Percentiles rank a stretch among this genome's conserved stretches.
These are phyloP conservation scores for Chloroclystis v-ata DNA, from an alignment of 2,888 invertebrate genomes.

Conservation along the genomic window DNA sequence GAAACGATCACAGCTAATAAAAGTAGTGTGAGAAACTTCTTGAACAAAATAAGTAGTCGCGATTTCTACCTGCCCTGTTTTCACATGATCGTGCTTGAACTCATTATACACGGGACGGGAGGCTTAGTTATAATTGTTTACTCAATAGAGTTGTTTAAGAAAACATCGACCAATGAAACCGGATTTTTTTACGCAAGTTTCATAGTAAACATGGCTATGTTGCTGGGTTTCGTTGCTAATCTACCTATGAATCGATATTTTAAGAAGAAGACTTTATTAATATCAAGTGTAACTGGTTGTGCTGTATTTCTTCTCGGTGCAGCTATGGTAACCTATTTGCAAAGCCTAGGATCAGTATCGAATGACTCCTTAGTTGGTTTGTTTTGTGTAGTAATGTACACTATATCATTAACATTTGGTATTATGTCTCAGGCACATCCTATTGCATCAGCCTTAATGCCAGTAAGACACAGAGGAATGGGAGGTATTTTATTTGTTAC, in stretches of 20 bases:
- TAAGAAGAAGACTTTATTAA: slow-evolving; percentile 15
- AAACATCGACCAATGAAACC: slow-evolving; percentile 11
- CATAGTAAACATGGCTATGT: slow-evolving; percentile 9
- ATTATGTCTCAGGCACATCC: slow-evolving; percentile 7
- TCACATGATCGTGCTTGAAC: slow-evolving; percentile 14
- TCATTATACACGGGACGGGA: slow-evolving; percentile 24
- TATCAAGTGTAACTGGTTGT: slow-evolving; percentile 2
- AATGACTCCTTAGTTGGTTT: slow-evolving; percentile 15
- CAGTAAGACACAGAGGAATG: slow-evolving; percentile 25
- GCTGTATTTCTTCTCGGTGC: slow-evolving; percentile 4
- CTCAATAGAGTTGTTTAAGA: slow-evolving; percentile 14
- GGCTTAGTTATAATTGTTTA: slow-evolving; percentile 16
- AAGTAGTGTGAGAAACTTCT: neutral
- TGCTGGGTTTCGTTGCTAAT: slow-evolving; percentile 1
- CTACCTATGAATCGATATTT: slow-evolving; percentile 7
- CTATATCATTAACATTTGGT: slow-evolving; percentile 13
- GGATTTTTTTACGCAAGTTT: slow-evolving; percentile 14
- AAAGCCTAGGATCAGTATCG: slow-evolving; percentile 9
- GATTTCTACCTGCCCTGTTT: slow-evolving; percentile 27
- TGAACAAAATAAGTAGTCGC: slow-evolving; percentile 5
- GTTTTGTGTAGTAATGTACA: slow-evolving; percentile 18
- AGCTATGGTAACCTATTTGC: slow-evolving; percentile 8
- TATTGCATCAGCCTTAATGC: slow-evolving; percentile 24
- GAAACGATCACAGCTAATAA: neutral
- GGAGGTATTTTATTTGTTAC: slow-evolving; percentile 21